Conservation (phyloP, 2,113 vertebrate species). For the Trichomycterus rosablanca region DNA sequence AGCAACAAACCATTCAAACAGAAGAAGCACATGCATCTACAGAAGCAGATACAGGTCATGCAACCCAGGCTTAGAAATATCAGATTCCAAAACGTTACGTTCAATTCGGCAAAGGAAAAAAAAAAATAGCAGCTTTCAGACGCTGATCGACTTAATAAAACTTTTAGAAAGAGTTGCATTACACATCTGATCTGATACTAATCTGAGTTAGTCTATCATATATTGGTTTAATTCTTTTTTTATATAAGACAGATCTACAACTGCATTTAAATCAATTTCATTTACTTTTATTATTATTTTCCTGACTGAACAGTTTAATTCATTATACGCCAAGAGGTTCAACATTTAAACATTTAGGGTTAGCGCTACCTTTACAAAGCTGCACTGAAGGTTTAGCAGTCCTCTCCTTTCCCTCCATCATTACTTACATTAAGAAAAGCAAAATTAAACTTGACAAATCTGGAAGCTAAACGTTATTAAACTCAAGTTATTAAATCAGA, state of each 20-base stretch:
- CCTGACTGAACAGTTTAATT: slow-evolving; percentile 64
- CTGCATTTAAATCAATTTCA: slow-evolving; percentile 57
- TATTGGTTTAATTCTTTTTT: slow-evolving; percentile 62
- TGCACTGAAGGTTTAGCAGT: slow-evolving; percentile 96
- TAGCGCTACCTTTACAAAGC: slow-evolving; percentile 93
- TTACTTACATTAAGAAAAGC: slow-evolving; percentile 88
- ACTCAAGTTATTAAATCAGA: slow-evolving; percentile 70
- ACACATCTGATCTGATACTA: slow-evolving; percentile 58
- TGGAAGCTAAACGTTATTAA: slow-evolving; percentile 89
- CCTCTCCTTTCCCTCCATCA: slow-evolving; percentile 84
- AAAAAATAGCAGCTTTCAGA: slow-evolving; percentile 65
- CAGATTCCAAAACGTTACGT: slow-evolving; percentile 60
- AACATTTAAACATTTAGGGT: slow-evolving; percentile 88
- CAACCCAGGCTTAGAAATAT: no score
- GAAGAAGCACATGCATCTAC: slow-evolving; percentile 63
- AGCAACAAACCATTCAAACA: slow-evolving; percentile 48
- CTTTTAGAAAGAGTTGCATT: slow-evolving; percentile 76
- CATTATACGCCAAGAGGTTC: slow-evolving; percentile 78
- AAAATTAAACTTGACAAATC: slow-evolving; percentile 79
- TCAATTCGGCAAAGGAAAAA: slow-evolving; percentile 65
- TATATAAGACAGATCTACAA: no score
- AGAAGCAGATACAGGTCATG: slow-evolving; percentile 65
- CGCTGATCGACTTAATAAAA: slow-evolving; percentile 64
- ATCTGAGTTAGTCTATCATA: slow-evolving; percentile 66
- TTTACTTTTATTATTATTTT: slow-evolving; percentile 59